phyloP scores from a whole-genome alignment of 2,113 vertebrate species.

The Glareola pratincola region DNA sequence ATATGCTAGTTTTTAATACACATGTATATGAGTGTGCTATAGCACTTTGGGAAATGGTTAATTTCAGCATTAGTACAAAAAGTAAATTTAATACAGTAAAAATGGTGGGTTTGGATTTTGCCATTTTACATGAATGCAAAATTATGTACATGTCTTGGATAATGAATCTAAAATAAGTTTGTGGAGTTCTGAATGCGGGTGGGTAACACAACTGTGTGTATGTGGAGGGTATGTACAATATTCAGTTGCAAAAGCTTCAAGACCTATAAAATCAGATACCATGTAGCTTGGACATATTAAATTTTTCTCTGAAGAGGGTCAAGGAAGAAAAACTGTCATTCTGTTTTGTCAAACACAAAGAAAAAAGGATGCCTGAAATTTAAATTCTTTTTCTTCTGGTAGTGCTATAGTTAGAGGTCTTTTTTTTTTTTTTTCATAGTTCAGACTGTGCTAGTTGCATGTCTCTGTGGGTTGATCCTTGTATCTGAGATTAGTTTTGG shows the following conservation, averaged over 20 bases:
- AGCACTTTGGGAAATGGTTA: background rate
- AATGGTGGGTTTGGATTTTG: background rate
- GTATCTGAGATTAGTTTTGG: background rate
- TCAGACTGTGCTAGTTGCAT: background rate
- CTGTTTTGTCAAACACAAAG: background rate
- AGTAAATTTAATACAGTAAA: background rate
- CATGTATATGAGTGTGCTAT: fast-evolving
- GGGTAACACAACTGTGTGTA: fast-evolving
- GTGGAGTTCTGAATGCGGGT: background rate
- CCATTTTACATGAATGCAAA: background rate
- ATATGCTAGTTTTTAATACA: background rate
- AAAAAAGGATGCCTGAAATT: background rate
- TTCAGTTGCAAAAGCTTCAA: background rate
- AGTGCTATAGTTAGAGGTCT: background rate
- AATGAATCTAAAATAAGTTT: background rate
- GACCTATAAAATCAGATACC: background rate
- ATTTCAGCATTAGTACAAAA: background rate
- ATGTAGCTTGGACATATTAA: background rate
- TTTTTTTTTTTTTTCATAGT: background rate
- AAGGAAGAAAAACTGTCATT: background rate
- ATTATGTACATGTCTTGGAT: background rate
- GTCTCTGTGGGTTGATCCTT: background rate
- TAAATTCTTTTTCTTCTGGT: background rate
- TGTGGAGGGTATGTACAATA: background rate
- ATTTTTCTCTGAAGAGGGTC: background rate